phyloP scores from a whole-genome alignment of 2,113 vertebrate genomes.

The Leptobrachium leishanense region DNA sequence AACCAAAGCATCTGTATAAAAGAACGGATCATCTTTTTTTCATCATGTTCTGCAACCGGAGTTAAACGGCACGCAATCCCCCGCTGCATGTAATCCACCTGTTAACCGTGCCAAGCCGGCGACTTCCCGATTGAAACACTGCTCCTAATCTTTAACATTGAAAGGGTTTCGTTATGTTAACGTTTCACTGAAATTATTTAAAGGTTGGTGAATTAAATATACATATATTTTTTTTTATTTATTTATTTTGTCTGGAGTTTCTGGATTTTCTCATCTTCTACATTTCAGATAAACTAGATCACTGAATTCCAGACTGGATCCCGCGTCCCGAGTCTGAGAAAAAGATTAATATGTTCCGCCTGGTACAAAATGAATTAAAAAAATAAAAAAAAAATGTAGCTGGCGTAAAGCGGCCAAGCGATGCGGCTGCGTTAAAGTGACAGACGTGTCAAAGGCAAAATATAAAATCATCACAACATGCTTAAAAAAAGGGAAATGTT shows the following conservation, averaged over 20 bases:
- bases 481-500: too few relatives aligned
- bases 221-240: too few relatives aligned
- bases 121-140: too few relatives aligned
- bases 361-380: background rate
- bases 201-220: too few relatives aligned
- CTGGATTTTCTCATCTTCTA: background rate
- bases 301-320: background rate
- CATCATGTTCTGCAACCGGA: slow-evolving; percentile 7
- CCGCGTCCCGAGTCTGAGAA: background rate
- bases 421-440: background rate
- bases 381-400: background rate
- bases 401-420: background rate
- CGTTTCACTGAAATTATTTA: too few relatives aligned
- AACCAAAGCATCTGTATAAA: slow-evolving; percentile 10
- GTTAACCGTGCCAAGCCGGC: too few relatives aligned
- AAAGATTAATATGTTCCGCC: background rate
- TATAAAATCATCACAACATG: too few relatives aligned
- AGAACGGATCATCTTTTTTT: slow-evolving; percentile 1
- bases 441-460: background rate
- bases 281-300: background rate
- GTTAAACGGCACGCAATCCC: background rate
- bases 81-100: too few relatives aligned
- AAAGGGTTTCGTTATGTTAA: too few relatives aligned
- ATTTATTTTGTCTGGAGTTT: too few relatives aligned
- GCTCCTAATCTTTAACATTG: too few relatives aligned